Evolutionary conservation across 2,797 vertebrate species (phyloP).

Genomic region (Tadarida brasiliensis): DNA sequence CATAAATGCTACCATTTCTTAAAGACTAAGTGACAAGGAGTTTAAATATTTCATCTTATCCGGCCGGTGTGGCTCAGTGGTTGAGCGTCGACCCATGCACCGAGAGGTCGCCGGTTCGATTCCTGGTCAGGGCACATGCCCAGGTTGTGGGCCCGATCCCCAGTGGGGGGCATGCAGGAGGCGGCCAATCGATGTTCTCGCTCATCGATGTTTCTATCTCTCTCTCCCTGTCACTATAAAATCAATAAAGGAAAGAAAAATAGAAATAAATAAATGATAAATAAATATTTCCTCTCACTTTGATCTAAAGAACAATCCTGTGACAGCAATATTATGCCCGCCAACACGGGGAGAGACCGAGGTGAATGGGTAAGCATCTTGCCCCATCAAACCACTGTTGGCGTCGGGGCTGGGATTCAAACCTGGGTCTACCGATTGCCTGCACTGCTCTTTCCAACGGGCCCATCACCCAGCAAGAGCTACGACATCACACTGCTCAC

Average conservation of each 20-base stretch:
- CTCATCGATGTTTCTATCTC: too few species aligned
- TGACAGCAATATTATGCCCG: neutral
- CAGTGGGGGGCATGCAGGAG: too few species aligned
- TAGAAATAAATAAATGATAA: too few species aligned
- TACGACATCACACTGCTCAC: conserved; percentile 64
- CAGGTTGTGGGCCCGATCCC: too few species aligned
- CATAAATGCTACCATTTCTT: neutral
- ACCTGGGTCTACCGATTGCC: accelerated
- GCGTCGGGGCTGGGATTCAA: neutral
- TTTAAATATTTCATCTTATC: neutral
- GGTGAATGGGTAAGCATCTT: neutral
- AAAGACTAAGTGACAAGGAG: neutral
- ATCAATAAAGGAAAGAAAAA: too few species aligned
- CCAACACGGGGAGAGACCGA: neutral
- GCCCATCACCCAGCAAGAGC: neutral
- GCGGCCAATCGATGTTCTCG: too few species aligned
- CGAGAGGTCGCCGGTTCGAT: too few species aligned
- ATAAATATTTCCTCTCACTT: neutral
- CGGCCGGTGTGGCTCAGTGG: too few species aligned
- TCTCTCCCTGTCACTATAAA: too few species aligned
- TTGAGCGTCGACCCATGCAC: too few species aligned
- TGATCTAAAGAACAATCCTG: neutral
- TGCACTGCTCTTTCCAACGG: neutral
- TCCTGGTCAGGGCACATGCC: too few species aligned
- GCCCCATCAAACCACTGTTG: too few species aligned